phyloP scores from a whole-genome alignment of 1,140 invertebrate species.

The Saccostrea glomerata region DNA sequence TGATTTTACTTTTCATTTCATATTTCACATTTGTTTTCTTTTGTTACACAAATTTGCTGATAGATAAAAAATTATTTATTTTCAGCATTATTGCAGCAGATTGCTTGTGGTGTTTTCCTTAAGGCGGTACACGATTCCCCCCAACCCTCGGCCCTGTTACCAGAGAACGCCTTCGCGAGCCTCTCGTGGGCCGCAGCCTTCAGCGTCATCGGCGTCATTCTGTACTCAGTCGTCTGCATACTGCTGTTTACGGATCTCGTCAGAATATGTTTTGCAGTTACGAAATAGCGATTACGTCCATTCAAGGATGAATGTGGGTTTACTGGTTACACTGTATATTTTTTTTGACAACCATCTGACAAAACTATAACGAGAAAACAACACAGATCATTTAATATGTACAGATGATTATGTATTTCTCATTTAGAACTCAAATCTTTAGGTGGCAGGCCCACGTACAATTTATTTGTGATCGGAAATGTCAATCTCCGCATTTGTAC shows the following conservation, averaged over 20 bases:
- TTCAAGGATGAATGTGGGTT: too few species aligned
- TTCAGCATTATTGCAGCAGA: background rate
- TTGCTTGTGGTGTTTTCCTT: background rate
- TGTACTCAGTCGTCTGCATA: constrained; percentile 15
- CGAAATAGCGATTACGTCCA: background rate
- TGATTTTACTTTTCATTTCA: background rate
- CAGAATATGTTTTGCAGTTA: constrained; percentile 1
- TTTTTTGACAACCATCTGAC: too few species aligned
- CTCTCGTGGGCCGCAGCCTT: constrained; percentile 12
- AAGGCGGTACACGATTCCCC: background rate
- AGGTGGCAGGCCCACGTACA: too few species aligned
- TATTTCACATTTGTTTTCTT: background rate
- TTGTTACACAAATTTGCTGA: background rate
- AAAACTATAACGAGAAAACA: too few species aligned
- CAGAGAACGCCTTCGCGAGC: background rate
- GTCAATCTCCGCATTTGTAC: too few species aligned
- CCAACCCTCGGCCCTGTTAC: background rate
- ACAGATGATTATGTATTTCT: too few species aligned
- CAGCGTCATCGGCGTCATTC: background rate
- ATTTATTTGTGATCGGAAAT: too few species aligned
- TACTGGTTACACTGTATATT: too few species aligned
- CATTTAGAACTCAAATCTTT: too few species aligned
- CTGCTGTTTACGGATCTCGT: constrained; percentile 25
- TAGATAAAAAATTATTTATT: background rate
- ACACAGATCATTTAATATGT: too few species aligned